A percentile compares a stretch with the other conserved stretches of the same genome.
Evolutionary conservation across 2,888 invertebrate species (phyloP).

Genomic region (Eurytoma californica): DNA sequence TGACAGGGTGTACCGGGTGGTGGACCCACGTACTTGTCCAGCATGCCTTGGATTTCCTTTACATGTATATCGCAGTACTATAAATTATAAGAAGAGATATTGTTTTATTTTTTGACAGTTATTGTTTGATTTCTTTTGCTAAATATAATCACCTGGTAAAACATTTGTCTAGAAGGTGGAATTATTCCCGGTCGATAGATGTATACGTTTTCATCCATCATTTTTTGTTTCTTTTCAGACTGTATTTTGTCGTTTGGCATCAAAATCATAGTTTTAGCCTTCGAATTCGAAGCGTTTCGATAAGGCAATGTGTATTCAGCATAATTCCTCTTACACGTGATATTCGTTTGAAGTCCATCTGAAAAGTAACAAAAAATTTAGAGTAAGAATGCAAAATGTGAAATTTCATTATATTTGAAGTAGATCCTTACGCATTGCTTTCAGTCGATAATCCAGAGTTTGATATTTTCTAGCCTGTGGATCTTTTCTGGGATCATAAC

Average conservation of each 20-base stretch:
- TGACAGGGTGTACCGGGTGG: conserved; percentile 80
- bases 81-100: conserved; percentile 5
- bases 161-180: conserved; percentile 91
- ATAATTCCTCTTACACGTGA: conserved; percentile 77
- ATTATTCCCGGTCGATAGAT: conserved; percentile 83
- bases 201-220: conserved; percentile 76
- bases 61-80: conserved; percentile 88
- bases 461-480: conserved; percentile 89
- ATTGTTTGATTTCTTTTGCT: neutral
- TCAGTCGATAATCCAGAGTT: conserved; percentile 88
- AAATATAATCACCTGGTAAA: conserved; percentile 83
- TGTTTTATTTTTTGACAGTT: too few relatives aligned
- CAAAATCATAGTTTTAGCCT: conserved; percentile 72
- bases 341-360: conserved; percentile 77
- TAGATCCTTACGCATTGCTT: conserved; percentile 78
- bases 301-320: conserved; percentile 75
- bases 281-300: conserved; percentile 73
- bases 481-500: conserved; percentile 93
- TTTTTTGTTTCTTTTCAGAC: conserved; percentile 64
- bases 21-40: conserved; percentile 80
- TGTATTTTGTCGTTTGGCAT: conserved; percentile 66
- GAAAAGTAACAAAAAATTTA: conserved; percentile 51
- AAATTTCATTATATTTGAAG: neutral
- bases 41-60: conserved; percentile 86
- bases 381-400: neutral